Conservation (phyloP, 2,888 invertebrate genomes). For the Sisyra terminalis region DNA sequence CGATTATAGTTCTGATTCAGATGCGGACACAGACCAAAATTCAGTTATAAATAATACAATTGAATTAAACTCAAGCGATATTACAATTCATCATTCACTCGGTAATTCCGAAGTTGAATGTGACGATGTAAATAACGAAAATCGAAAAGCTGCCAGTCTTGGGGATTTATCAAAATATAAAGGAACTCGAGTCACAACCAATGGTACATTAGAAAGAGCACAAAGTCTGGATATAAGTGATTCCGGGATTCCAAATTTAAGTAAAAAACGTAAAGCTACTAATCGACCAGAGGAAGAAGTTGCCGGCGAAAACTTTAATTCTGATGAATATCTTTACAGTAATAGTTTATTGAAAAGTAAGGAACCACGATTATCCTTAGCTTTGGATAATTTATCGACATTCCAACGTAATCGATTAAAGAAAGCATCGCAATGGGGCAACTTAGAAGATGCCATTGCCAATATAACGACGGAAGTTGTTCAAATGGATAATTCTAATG, state of each 20-base stretch:
- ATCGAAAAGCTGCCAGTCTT: slow-evolving; percentile 58
- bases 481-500: slow-evolving; percentile 6
- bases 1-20: slow-evolving; percentile 31
- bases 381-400: slow-evolving; percentile 47
- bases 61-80: slow-evolving; percentile 55
- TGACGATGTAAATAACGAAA: slow-evolving; percentile 39
- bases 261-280: slow-evolving; percentile 50
- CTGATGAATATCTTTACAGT: slow-evolving; percentile 24
- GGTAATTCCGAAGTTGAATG: slow-evolving; percentile 33
- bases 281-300: slow-evolving; percentile 29
- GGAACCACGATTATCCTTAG: slow-evolving; percentile 39
- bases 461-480: slow-evolving; percentile 1
- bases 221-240: slow-evolving; percentile 64
- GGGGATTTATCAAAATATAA: slow-evolving; percentile 61
- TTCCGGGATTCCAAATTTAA: slow-evolving; percentile 20
- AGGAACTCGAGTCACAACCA: slow-evolving; percentile 25
- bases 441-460: slow-evolving; percentile 52
- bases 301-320: slow-evolving; percentile 24
- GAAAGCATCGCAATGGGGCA: slow-evolving; percentile 61
- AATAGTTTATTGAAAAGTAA: slow-evolving; percentile 33
- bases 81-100: slow-evolving; percentile 55
- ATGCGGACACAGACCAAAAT: slow-evolving; percentile 29
- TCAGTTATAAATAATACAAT: slow-evolving; percentile 39
- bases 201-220: slow-evolving; percentile 53
- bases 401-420: slow-evolving; percentile 52